Evolutionary conservation across 2,797 vertebrate species (phyloP).

Genomic region (Pseudochirops cupreus): DNA sequence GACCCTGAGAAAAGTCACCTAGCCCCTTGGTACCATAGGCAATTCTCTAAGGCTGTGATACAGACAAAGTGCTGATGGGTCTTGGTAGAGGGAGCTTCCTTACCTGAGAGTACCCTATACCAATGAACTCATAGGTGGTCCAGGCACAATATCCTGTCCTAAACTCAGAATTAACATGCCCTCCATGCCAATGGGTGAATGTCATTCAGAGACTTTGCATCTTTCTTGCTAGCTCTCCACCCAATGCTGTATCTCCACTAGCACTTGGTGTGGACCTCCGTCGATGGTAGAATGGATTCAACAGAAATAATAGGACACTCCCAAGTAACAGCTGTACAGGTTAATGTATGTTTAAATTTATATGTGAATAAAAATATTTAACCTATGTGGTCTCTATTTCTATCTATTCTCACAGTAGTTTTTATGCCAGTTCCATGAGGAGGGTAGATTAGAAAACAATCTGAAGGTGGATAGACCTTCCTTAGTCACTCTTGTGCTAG

Average conservation of each 20-base stretch:
- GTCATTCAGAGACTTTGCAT: neutral
- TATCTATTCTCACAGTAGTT: neutral
- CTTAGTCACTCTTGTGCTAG: neutral
- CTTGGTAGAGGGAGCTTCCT: neutral
- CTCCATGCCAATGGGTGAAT: neutral
- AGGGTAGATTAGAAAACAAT: neutral
- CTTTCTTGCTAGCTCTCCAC: neutral
- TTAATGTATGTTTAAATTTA: neutral
- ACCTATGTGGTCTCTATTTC: neutral
- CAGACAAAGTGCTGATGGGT: neutral
- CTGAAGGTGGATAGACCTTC: neutral
- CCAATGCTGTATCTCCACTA: neutral
- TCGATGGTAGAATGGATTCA: neutral
- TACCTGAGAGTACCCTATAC: neutral
- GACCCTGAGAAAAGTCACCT: neutral
- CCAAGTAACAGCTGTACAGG: neutral
- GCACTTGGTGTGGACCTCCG: neutral
- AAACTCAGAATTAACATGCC: neutral
- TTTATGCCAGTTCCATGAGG: neutral
- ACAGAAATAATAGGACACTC: neutral
- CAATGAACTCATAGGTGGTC: neutral
- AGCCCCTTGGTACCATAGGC: neutral
- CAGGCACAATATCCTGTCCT: neutral
- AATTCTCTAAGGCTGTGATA: slow-evolving; percentile 25
- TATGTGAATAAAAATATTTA: neutral